These are phyloP conservation scores for Hyppa rectilinea DNA, from an alignment of 2,888 invertebrate genomes.

Conservation along the genomic window DNA sequence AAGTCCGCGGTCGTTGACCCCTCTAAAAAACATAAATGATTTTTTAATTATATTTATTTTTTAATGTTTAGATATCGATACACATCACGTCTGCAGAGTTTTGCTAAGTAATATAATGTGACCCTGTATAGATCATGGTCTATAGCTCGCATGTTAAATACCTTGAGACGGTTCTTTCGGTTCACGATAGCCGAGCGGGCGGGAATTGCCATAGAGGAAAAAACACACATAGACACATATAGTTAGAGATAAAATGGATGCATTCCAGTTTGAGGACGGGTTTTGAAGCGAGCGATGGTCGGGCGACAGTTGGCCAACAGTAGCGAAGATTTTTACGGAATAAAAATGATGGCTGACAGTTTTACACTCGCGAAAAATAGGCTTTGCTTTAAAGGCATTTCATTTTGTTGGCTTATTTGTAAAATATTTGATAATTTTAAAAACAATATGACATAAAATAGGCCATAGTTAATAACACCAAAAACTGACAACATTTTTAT, in stretches of 20 bases:
- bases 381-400: not conserved
- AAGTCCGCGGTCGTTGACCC: too few species aligned
- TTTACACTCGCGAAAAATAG: not conserved
- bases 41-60: too few species aligned
- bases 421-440: not conserved
- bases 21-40: too few species aligned
- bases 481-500: not conserved
- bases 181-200: conserved; percentile 91
- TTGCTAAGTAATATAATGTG: too few species aligned
- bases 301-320: conserved; percentile 24
- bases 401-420: not conserved
- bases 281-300: conserved; percentile 54
- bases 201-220: conserved; percentile 93
- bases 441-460: not conserved
- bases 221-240: conserved; percentile 92
- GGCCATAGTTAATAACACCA: not conserved
- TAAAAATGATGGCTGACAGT: not conserved
- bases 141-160: conserved; percentile 79
- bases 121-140: conserved; percentile 62
- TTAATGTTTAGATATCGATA: too few species aligned
- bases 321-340: not conserved
- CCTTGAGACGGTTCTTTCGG: conserved; percentile 91
- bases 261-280: conserved; percentile 79
- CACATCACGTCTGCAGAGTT: too few species aligned
- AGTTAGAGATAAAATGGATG: conserved; percentile 91